Conservation (phyloP, 1,140 invertebrate genomes). For the Ditylenchus dipsaci region DNA sequence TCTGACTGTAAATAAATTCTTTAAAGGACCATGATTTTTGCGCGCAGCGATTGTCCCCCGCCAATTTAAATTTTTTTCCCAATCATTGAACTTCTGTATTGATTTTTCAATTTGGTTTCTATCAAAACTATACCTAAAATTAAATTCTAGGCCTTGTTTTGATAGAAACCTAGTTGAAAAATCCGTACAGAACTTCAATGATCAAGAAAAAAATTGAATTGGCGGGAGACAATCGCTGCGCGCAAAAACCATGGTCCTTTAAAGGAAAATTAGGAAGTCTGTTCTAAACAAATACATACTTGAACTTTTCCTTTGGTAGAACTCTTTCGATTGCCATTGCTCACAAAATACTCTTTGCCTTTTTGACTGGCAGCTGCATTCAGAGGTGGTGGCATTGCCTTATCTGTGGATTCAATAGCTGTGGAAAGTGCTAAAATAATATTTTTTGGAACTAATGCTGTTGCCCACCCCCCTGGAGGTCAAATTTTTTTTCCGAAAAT, state of each 20-base stretch:
- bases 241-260: background rate
- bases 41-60: too few species aligned
- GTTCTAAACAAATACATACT: conserved; percentile 3
- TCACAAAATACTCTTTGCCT: conserved; percentile 1
- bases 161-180: too few species aligned
- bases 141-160: too few species aligned
- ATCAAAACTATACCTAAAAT: too few species aligned
- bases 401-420: too few species aligned
- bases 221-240: background rate
- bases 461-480: background rate
- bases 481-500: too few species aligned
- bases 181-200: background rate
- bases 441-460: background rate
- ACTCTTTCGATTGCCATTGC: conserved; percentile 4
- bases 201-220: background rate
- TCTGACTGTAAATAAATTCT: too few species aligned
- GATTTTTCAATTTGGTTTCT: too few species aligned
- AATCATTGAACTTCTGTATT: too few species aligned
- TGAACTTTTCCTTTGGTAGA: conserved; percentile 18
- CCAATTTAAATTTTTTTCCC: too few species aligned
- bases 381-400: background rate
- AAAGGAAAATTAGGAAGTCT: background rate
- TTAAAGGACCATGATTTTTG: too few species aligned
- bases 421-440: background rate
- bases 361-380: background rate